phyloP scores from a whole-genome alignment of 2,797 vertebrate species.

The Tinamus major region DNA sequence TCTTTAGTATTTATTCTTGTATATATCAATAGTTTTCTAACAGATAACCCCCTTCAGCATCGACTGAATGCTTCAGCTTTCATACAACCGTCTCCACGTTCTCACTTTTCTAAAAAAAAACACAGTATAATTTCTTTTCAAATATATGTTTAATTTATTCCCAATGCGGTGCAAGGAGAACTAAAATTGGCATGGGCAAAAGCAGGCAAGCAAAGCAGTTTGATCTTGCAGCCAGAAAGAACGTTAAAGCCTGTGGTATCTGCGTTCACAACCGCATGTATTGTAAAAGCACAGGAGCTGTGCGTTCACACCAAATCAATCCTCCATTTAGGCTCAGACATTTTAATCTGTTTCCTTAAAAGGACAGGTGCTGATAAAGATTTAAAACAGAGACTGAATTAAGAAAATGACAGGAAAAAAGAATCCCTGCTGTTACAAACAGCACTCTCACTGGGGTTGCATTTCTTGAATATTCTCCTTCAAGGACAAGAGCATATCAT shows the following conservation, averaged over 20 bases:
- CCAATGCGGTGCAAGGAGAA: background rate
- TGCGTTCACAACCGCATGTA: background rate
- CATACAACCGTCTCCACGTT: background rate
- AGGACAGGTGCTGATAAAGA: conserved; percentile 76
- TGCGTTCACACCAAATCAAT: conserved; percentile 64
- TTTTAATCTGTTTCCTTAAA: conserved; percentile 81
- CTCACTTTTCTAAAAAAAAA: background rate
- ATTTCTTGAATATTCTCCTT: conserved; percentile 81
- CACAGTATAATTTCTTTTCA: rapidly evolving
- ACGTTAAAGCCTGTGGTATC: background rate
- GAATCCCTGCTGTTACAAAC: conserved; percentile 74
- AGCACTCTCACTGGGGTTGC: conserved; percentile 69
- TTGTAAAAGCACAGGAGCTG: conserved; percentile 47
- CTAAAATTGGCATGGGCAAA: background rate
- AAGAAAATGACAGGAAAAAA: conserved; percentile 78
- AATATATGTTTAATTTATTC: background rate
- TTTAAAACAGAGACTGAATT: conserved; percentile 75
- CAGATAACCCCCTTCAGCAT: background rate
- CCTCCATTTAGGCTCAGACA: conserved; percentile 66
- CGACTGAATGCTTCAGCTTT: background rate
- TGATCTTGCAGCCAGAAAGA: background rate
- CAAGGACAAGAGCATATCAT: conserved; percentile 68
- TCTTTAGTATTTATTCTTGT: conserved; percentile 6
- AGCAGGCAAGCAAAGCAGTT: background rate
- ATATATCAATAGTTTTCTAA: background rate